A percentile compares a stretch with the other conserved stretches of the same genome.
Conservation (phyloP, 2,113 vertebrate species). For the Pluvianellus socialis region DNA sequence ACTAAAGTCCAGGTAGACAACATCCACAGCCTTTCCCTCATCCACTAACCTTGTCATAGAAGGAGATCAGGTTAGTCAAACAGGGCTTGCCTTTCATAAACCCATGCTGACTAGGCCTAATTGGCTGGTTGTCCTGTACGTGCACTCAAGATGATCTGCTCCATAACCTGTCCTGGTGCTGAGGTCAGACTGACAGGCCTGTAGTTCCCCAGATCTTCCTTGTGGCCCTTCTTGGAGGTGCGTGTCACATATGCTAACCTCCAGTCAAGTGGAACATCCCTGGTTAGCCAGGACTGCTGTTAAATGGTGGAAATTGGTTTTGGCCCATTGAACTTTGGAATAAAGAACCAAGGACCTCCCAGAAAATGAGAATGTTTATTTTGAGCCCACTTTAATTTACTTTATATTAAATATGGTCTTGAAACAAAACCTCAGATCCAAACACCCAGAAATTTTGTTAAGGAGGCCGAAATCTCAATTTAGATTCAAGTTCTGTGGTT, state of each 20-base stretch:
- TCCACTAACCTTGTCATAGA: background rate
- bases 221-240: background rate
- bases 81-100: background rate
- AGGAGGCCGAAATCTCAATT: background rate
- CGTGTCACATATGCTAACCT: background rate
- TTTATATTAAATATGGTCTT: constrained; percentile 15
- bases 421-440: background rate
- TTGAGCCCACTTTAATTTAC: background rate
- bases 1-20: background rate
- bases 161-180: background rate
- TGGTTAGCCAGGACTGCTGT: background rate
- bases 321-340: background rate
- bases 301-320: background rate
- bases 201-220: background rate
- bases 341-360: background rate
- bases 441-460: background rate
- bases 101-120: background rate
- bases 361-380: constrained; percentile 5
- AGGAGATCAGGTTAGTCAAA: background rate
- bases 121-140: background rate
- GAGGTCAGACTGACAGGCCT: background rate
- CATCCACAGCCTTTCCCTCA: background rate
- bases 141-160: background rate
- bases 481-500: constrained; percentile 19
- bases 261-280: background rate